Base-by-base conservation (phyloP, 1,140 invertebrate species). In the Aphidius ervi region DNA sequence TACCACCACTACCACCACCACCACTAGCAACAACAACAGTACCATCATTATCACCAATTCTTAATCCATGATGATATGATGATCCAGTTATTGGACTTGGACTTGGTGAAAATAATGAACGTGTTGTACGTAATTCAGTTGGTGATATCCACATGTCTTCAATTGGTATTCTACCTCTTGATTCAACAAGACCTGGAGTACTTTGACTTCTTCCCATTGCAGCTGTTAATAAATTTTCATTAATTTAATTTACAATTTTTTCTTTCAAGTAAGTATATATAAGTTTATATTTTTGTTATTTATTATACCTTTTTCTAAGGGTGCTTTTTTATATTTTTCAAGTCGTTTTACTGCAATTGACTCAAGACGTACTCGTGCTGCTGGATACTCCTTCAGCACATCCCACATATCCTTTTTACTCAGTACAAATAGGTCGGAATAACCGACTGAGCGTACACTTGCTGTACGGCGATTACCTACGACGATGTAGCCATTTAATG, bases 381-480 rank as follows among this genome's bases (percentile, higher is more conserved):
- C 93, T 5, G 96, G 97, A 82, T 98, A 98, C 78, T 99, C 95
- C 82, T 98, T 98, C 54, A 99, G 84, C 39, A 99, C 97, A 78
- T 99, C 97, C 97, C 97, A 99, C 89, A 99, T 94, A 82, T 98
- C 97, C 82, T 97, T 95, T 86, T 99, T 99, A 74, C 93, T 95
- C 54, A 99, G 87, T 68, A 98, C 95, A 83, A 99, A 99, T 61
- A 99, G 85, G 82, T 99, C 96, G 70, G 95, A 97, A 83, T 99
- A 99, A 63, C 97, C 96, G 50, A 99, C 96, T 43, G 95, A 98
- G 65, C 94, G 85, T 61, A 99, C 96, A 66, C 92, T 95, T 61
- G 95, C 95, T 78, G 95, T 98, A 77, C 95, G 86, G 75, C 95
- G 86, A 84, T 99, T 99, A 74, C 96, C 93, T 94, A 84, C 75